Percentiles rank a stretch among this genome's conserved stretches.
Evolutionary conservation across 1,140 invertebrate genomes (phyloP).

Genomic region (Phymastichus coffea): DNA sequence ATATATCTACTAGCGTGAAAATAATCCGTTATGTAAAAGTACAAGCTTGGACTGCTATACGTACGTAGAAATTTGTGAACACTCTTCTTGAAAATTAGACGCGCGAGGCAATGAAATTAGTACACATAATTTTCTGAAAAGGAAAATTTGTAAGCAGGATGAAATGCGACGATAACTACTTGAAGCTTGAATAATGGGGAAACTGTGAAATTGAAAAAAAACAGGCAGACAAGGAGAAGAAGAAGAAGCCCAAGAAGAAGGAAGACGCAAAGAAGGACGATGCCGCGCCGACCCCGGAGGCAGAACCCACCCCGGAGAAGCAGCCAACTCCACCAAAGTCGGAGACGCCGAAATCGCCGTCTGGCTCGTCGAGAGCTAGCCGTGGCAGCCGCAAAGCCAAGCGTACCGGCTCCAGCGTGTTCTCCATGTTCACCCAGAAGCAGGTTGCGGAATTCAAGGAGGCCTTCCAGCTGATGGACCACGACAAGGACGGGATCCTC

Average conservation of each 20-base stretch:
- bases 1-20: too few species aligned
- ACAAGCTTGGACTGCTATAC: too few species aligned
- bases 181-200: too few species aligned
- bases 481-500: constrained; percentile 97
- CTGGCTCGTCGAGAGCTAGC: constrained; percentile 74
- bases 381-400: constrained; percentile 75
- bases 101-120: too few species aligned
- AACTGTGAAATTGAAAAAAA: too few species aligned
- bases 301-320: constrained; percentile 53
- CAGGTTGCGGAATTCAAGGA: constrained; percentile 96
- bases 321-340: constrained; percentile 44
- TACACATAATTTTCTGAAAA: too few species aligned
- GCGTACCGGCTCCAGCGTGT: constrained; percentile 88
- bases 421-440: constrained; percentile 93
- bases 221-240: constrained; percentile 65
- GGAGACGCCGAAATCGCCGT: constrained; percentile 53
- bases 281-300: constrained; percentile 53
- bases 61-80: too few species aligned
- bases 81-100: too few species aligned
- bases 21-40: too few species aligned
- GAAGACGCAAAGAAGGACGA: constrained; percentile 59
- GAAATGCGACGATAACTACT: too few species aligned
- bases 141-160: too few species aligned
- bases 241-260: constrained; percentile 63
- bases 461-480: constrained; percentile 97